phyloP scores from a whole-genome alignment of 1,140 invertebrate species.

The Calosoma granatense region DNA sequence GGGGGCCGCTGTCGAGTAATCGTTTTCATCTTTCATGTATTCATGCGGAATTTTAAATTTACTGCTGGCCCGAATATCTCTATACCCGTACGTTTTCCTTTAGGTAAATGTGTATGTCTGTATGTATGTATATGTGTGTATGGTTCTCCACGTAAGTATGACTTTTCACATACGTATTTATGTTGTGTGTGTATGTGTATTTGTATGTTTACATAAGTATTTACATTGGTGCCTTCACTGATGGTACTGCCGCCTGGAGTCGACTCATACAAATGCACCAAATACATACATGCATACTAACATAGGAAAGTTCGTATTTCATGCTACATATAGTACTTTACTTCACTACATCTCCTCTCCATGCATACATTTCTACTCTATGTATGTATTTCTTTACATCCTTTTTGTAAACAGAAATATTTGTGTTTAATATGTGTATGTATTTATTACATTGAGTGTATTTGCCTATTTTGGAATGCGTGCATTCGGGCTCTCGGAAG shows the following conservation, averaged over 20 bases:
- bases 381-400: background rate
- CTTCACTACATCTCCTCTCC: too few relatives aligned
- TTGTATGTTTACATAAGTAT: too few relatives aligned
- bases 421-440: background rate
- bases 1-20: background rate
- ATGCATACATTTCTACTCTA: background rate
- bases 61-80: background rate
- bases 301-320: background rate
- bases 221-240: background rate
- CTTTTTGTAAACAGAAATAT: background rate
- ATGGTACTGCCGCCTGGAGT: background rate
- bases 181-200: background rate
- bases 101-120: background rate
- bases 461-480: background rate
- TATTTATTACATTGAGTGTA: background rate
- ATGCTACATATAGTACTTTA: background rate
- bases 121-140: too few relatives aligned
- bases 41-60: slow-evolving; percentile 5
- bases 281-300: background rate
- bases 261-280: background rate
- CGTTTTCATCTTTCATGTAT: background rate
- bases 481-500: background rate
- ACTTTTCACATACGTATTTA: too few relatives aligned
- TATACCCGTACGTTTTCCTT: background rate
- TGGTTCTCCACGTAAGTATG: too few relatives aligned